Percentiles rank a stretch among this genome's conserved stretches.
phyloP scores from a whole-genome alignment of 2,797 vertebrate genomes.

The Onychomys arenicola region DNA sequence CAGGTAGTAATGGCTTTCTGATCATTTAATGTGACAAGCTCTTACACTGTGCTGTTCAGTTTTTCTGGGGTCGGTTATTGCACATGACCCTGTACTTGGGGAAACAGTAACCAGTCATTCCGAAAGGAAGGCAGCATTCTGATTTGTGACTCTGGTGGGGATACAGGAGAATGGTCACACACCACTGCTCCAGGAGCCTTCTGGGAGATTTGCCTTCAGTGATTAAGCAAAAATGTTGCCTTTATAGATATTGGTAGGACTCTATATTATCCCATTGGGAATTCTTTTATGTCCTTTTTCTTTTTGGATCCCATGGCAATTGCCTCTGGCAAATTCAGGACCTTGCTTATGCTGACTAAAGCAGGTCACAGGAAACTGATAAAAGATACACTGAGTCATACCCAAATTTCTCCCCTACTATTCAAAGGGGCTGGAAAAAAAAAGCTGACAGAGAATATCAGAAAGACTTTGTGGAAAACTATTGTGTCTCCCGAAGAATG shows the following conservation, averaged over 20 bases:
- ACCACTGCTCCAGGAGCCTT: conserved; percentile 5
- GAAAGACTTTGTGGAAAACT: not conserved
- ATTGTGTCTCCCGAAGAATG: not conserved
- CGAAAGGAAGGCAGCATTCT: conserved; percentile 52
- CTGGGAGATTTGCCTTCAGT: conserved; percentile 48
- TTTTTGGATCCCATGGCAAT: not conserved
- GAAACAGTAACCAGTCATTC: conserved; percentile 70
- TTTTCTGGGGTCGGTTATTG: conserved; percentile 73
- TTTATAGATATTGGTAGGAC: not conserved
- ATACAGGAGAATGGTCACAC: not conserved
- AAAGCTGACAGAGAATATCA: not conserved
- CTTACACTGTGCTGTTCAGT: conserved; percentile 16
- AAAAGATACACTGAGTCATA: not conserved
- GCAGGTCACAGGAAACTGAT: not conserved
- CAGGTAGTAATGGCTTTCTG: conserved; percentile 66
- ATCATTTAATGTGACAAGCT: conserved; percentile 69
- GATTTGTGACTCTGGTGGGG: conserved; percentile 24
- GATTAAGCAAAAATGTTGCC: conserved; percentile 12
- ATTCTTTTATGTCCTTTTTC: not conserved
- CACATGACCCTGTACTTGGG: conserved; percentile 63
- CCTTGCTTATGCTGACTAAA: conserved; percentile 14
- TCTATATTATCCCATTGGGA: not conserved
- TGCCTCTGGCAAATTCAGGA: conserved; percentile 11
- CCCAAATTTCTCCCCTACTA: not conserved
- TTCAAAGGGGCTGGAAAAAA: not conserved